Percentiles rank a stretch among this genome's conserved stretches.
Evolutionary conservation across 2,797 vertebrate genomes (phyloP).

Genomic region (Bradypodion pumilum): DNA sequence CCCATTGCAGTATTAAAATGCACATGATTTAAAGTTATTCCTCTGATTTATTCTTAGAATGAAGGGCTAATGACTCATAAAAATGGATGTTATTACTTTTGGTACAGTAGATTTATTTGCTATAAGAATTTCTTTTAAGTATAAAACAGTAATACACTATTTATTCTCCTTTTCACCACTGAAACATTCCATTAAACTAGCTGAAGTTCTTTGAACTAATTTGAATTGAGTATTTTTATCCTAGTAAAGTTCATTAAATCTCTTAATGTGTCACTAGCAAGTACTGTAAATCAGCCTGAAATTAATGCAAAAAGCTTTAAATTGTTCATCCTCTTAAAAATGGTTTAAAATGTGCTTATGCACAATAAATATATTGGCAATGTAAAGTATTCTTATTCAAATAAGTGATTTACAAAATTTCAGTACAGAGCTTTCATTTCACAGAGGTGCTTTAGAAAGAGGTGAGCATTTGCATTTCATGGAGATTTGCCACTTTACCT

Average conservation of each 20-base stretch:
- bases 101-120: slow-evolving; percentile 23
- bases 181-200: slow-evolving; percentile 45
- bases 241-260: slow-evolving; percentile 58
- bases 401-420: slow-evolving; percentile 56
- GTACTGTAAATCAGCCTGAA: slow-evolving; percentile 48
- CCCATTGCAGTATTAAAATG: slow-evolving; percentile 20
- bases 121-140: slow-evolving; percentile 34
- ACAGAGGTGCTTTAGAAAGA: slow-evolving; percentile 43
- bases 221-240: slow-evolving; percentile 58
- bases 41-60: slow-evolving; percentile 28
- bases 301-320: slow-evolving; percentile 58
- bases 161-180: slow-evolving; percentile 26
- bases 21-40: slow-evolving; percentile 15
- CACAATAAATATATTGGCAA: slow-evolving; percentile 39
- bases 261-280: slow-evolving; percentile 55
- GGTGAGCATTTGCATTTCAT: slow-evolving; percentile 27
- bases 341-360: slow-evolving; percentile 57
- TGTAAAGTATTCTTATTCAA: slow-evolving; percentile 56
- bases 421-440: slow-evolving; percentile 32
- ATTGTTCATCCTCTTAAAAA: slow-evolving; percentile 50
- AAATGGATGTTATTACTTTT: slow-evolving; percentile 35
- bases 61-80: slow-evolving; percentile 36
- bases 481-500: slow-evolving; percentile 32
- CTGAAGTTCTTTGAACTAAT: slow-evolving; percentile 44
- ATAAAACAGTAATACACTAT: slow-evolving; percentile 33